A percentile compares a stretch with the other conserved stretches of the same genome.
These are phyloP conservation scores for Cloeon dipterum DNA, from an alignment of 2,888 invertebrate species.

Conservation along the genomic window DNA sequence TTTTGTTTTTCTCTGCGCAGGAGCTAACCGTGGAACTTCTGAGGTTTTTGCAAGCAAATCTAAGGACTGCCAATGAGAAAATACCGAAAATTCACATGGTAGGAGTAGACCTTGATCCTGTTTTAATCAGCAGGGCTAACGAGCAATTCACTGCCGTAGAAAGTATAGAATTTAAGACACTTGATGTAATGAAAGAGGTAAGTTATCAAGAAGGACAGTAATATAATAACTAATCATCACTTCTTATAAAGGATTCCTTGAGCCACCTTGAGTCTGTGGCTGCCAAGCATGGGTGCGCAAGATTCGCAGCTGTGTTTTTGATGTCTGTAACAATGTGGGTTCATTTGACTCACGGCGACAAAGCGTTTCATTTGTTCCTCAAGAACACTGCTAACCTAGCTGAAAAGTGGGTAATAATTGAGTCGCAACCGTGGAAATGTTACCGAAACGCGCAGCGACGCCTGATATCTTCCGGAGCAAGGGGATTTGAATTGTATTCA, in stretches of 20 bases:
- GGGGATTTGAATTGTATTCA: not conserved
- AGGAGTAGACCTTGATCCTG: constrained; percentile 13
- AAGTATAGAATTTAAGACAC: too few relatives aligned
- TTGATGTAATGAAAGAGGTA: too few relatives aligned
- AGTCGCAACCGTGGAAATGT: constrained; percentile 72
- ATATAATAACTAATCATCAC: too few relatives aligned
- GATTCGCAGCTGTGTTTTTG: constrained; percentile 47
- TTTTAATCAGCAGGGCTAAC: constrained; percentile 11
- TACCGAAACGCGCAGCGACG: constrained; percentile 38
- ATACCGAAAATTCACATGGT: constrained; percentile 10
- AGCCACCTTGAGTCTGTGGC: too few relatives aligned
- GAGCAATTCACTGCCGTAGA: too few relatives aligned
- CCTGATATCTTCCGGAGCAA: not conserved
- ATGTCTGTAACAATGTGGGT: constrained; percentile 84
- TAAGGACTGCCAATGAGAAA: too few relatives aligned
- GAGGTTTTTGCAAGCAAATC: not conserved
- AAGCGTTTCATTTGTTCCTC: constrained; percentile 39
- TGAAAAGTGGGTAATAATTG: constrained; percentile 36
- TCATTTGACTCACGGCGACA: constrained; percentile 62
- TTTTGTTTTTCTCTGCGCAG: too few relatives aligned
- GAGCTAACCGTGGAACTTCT: constrained; percentile 4
- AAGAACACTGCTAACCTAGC: constrained; percentile 26
- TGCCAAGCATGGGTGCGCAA: constrained; percentile 9
- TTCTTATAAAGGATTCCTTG: too few relatives aligned
- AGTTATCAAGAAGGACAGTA: too few relatives aligned